Conservation (phyloP, 1,140 invertebrate genomes). For the Ceratina calcarata region DNA sequence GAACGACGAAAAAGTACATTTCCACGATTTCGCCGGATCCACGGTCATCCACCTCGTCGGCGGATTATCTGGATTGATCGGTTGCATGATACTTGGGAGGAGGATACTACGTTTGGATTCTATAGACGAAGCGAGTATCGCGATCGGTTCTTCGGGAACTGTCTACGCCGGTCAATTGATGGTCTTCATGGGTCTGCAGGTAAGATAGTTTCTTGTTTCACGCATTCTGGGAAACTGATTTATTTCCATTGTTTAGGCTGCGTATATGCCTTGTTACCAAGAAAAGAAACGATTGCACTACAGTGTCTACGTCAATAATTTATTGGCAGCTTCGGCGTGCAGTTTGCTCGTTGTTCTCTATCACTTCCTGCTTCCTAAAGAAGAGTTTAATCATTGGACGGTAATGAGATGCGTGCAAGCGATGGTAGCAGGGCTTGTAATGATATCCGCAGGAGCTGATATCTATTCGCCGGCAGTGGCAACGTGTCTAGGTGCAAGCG, state of each 20-base stretch:
- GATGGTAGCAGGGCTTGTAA: conserved; percentile 57
- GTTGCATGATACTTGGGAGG: conserved; percentile 61
- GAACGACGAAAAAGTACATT: conserved; percentile 22
- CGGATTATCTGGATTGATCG: conserved; percentile 63
- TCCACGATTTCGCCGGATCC: conserved; percentile 60
- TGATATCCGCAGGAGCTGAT: conserved; percentile 59
- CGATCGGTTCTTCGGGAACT: conserved; percentile 48
- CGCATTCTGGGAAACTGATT: not conserved
- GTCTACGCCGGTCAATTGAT: conserved; percentile 63
- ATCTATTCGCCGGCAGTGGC: conserved; percentile 58
- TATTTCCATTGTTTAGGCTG: no score
- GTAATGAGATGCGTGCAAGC: conserved; percentile 67
- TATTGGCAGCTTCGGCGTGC: conserved; percentile 63
- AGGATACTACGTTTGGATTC: conserved; percentile 61
- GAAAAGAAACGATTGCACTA: no score
- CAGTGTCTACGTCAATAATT: conserved; percentile 63
- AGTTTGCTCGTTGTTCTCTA: conserved; percentile 54
- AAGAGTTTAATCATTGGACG: conserved; percentile 67
- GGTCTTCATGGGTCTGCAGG: conserved; percentile 67
- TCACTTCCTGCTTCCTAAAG: conserved; percentile 55
- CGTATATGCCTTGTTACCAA: no score
- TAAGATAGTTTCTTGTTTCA: conserved; percentile 20
- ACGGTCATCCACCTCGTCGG: conserved; percentile 61
- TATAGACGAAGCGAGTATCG: conserved; percentile 62
- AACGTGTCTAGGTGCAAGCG: conserved; percentile 49